These are phyloP conservation scores for Salvator merianae DNA, from an alignment of 2,113 vertebrate genomes.

Conservation along the genomic window DNA sequence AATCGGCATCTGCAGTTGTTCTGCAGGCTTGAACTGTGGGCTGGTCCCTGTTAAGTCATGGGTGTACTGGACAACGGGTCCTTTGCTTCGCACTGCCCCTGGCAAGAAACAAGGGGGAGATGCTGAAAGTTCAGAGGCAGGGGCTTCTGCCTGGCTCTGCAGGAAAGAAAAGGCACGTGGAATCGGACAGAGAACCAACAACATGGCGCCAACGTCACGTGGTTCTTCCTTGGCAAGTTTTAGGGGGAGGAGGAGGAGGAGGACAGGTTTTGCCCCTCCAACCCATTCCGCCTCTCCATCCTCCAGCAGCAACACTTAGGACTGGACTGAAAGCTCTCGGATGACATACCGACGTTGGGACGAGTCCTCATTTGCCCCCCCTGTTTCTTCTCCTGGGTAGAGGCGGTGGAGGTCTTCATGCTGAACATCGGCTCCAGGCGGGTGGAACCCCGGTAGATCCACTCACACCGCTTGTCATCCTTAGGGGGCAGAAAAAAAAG, in stretches of 20 bases:
- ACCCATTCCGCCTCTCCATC: too few relatives aligned
- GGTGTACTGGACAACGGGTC: slow-evolving; percentile 94
- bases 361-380: slow-evolving; percentile 89
- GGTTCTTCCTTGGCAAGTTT: neutral
- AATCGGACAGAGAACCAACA: too few relatives aligned
- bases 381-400: slow-evolving; percentile 90
- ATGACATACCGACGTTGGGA: slow-evolving; percentile 88
- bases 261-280: neutral
- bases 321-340: too few relatives aligned
- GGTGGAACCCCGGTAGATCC: slow-evolving; percentile 96
- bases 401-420: slow-evolving; percentile 92
- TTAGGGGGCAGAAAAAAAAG: slow-evolving; percentile 39
- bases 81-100: slow-evolving; percentile 93
- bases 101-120: neutral
- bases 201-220: too few relatives aligned
- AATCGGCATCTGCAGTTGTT: slow-evolving; percentile 49
- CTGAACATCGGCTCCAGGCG: slow-evolving; percentile 98
- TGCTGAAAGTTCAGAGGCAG: too few relatives aligned
- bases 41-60: slow-evolving; percentile 76
- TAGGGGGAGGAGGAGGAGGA: neutral
- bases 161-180: too few relatives aligned
- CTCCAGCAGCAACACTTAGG: too few relatives aligned
- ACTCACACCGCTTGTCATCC: slow-evolving; percentile 96
- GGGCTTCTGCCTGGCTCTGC: too few relatives aligned
- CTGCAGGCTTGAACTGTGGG: slow-evolving; percentile 66